Evolutionary conservation across 2,113 vertebrate species (phyloP).

Genomic region (Odontophorus gujanensis): DNA sequence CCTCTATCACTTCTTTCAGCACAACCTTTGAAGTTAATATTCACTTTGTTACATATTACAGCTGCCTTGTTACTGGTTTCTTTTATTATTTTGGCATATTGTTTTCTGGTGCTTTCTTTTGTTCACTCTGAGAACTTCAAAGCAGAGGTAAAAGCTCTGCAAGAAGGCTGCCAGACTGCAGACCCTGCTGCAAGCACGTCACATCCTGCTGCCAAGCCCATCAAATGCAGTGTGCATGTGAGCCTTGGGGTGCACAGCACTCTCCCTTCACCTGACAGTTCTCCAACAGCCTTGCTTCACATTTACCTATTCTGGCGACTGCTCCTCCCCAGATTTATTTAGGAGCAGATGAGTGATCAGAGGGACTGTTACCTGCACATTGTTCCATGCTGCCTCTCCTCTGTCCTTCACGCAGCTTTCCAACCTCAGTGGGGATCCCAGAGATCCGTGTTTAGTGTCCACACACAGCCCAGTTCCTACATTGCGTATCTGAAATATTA

Average conservation of each 20-base stretch:
- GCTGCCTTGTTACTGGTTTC: slow-evolving; percentile 55
- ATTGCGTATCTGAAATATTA: slow-evolving; percentile 84
- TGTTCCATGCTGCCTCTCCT: slow-evolving; percentile 88
- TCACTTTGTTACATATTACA: slow-evolving; percentile 64
- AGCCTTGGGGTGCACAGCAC: background rate
- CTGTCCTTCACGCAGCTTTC: slow-evolving; percentile 88
- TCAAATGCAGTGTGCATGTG: background rate
- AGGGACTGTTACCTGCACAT: slow-evolving; percentile 84
- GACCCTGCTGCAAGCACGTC: background rate
- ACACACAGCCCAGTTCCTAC: slow-evolving; percentile 85
- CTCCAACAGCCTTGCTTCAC: background rate
- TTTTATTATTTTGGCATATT: slow-evolving; percentile 48
- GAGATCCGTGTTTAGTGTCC: slow-evolving; percentile 89
- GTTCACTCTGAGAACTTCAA: slow-evolving; percentile 18
- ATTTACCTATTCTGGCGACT: background rate
- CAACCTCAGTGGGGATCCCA: slow-evolving; percentile 88
- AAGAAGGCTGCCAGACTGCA: background rate
- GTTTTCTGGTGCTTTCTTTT: slow-evolving; percentile 51
- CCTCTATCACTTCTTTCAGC: slow-evolving; percentile 60
- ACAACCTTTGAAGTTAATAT: slow-evolving; percentile 69
- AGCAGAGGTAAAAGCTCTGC: slow-evolving; percentile 22
- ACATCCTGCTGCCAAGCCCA: background rate
- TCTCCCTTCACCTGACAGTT: background rate
- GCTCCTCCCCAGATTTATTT: background rate
- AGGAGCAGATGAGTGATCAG: background rate